Conservation (phyloP, 2,888 invertebrate genomes). For the Catocala fraxini region DNA sequence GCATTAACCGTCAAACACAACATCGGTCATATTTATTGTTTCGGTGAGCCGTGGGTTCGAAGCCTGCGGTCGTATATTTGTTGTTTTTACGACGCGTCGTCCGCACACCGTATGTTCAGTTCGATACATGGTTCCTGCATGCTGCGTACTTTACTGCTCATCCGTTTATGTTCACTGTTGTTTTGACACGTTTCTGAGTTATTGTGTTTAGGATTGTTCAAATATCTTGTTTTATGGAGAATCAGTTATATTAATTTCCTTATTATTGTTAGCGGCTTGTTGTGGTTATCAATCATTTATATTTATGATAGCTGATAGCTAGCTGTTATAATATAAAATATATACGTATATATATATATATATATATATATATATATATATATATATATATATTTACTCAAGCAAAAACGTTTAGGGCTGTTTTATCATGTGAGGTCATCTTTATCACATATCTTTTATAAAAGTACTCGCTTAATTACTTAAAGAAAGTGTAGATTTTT, state of each 20-base stretch:
- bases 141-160: constrained; percentile 2
- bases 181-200: constrained; percentile 11
- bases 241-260: constrained; percentile 1
- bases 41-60: constrained; percentile 11
- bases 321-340: too few relatives aligned
- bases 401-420: too few relatives aligned
- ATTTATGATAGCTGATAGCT: too few relatives aligned
- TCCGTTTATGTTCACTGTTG: constrained; percentile 11
- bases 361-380: too few relatives aligned
- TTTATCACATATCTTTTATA: too few relatives aligned
- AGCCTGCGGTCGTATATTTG: constrained; percentile 26
- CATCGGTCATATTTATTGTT: constrained; percentile 28
- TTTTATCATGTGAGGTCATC: too few relatives aligned
- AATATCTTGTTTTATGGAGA: neutral
- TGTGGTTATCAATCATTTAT: too few relatives aligned
- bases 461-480: too few relatives aligned
- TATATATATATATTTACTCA: too few relatives aligned
- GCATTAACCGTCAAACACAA: constrained; percentile 24
- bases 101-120: constrained; percentile 3
- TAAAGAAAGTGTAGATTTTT: too few relatives aligned
- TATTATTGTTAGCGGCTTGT: neutral
- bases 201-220: neutral
- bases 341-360: too few relatives aligned
- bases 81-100: constrained; percentile 35
- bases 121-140: constrained; percentile 5